phyloP scores from a whole-genome alignment of 2,113 vertebrate genomes.

The Pterocles gutturalis region DNA sequence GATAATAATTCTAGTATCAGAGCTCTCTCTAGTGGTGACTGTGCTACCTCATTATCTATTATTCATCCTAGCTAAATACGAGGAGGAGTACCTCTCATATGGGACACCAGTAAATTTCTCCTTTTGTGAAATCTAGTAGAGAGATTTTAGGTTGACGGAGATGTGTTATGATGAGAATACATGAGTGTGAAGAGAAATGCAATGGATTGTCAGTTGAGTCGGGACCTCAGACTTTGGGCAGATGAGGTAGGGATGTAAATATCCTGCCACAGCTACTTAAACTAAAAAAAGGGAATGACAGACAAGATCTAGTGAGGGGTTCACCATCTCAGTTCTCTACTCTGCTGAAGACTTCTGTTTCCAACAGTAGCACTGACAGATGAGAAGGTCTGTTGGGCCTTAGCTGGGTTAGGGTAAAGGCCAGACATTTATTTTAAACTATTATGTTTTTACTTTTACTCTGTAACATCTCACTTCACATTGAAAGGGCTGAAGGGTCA shows the following conservation, averaged over 20 bases:
- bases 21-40: constrained; percentile 65
- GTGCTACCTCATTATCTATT: neutral
- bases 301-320: neutral
- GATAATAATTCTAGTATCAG: constrained; percentile 43
- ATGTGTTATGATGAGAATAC: neutral
- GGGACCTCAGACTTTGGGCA: neutral
- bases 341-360: neutral
- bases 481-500: neutral
- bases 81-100: neutral
- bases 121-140: neutral
- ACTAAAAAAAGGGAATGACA: neutral
- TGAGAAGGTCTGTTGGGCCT: neutral
- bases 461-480: neutral
- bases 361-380: neutral
- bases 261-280: neutral
- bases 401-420: neutral
- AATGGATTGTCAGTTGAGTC: neutral
- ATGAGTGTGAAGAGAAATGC: neutral
- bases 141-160: neutral
- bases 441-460: neutral
- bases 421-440: neutral
- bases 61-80: neutral
- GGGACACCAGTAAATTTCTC: neutral
- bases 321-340: neutral
- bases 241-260: neutral